Percentiles rank a stretch among this genome's conserved stretches.
These are phyloP conservation scores for Micrasema longulum DNA, from an alignment of 1,140 invertebrate species.

Conservation along the genomic window DNA sequence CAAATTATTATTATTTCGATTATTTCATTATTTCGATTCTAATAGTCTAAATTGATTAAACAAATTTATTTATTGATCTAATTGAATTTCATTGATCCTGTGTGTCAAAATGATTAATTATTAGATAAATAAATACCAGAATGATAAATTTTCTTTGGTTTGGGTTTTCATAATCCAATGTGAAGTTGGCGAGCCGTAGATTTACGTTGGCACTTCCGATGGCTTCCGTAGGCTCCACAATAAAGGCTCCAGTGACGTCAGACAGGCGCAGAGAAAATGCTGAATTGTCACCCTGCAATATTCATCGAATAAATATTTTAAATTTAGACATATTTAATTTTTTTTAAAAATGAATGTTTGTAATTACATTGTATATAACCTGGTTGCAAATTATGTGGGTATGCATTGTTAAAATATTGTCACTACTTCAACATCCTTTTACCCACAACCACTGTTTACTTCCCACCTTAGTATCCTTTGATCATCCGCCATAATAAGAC, in stretches of 20 bases:
- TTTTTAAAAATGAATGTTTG: too few species aligned
- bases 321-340: too few species aligned
- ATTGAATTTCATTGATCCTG: neutral
- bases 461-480: too few species aligned
- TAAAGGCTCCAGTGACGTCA: conserved; percentile 85
- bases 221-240: conserved; percentile 83
- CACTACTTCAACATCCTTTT: too few species aligned
- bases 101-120: neutral
- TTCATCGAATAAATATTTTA: too few species aligned
- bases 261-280: conserved; percentile 81
- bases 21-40: too few species aligned
- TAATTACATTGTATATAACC: too few species aligned
- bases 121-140: conserved; percentile 76
- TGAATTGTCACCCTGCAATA: conserved; percentile 80
- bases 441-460: too few species aligned
- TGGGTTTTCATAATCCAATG: conserved; percentile 90
- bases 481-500: too few species aligned
- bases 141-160: conserved; percentile 93
- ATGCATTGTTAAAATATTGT: too few species aligned
- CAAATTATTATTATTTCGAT: too few species aligned
- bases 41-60: conserved; percentile 5
- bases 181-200: conserved; percentile 82
- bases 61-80: neutral
- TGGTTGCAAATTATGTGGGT: too few species aligned
- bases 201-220: conserved; percentile 84